Conservation (phyloP, 2,888 invertebrate species). For the Parthenolecanium corni region DNA sequence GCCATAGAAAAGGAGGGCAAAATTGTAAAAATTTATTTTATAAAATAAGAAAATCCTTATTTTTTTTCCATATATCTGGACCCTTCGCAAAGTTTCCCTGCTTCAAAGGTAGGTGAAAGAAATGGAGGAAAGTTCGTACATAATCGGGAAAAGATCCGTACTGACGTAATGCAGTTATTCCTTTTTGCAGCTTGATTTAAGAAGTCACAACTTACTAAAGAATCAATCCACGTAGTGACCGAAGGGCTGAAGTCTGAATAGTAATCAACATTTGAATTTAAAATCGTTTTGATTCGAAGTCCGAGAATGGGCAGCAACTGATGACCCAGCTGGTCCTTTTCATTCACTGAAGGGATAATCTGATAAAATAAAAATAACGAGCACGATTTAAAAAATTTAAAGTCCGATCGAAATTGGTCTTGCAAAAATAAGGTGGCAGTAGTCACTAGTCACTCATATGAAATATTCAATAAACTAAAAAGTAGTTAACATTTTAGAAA, state of each 20-base stretch:
- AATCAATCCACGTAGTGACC: conserved; percentile 62
- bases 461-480: no score
- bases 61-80: no score
- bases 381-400: neutral
- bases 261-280: conserved; percentile 42
- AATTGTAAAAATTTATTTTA: no score
- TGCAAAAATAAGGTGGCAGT: no score
- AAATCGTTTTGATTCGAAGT: conserved; percentile 58
- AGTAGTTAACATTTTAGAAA: neutral
- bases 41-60: no score
- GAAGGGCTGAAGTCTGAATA: conserved; percentile 50
- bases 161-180: neutral
- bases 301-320: conserved; percentile 70
- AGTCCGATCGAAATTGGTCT: neutral
- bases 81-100: no score
- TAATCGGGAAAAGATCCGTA: neutral
- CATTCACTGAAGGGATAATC: conserved; percentile 29
- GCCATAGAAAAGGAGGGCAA: no score
- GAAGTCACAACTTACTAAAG: conserved; percentile 39
- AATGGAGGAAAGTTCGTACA: no score
- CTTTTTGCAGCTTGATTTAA: conserved; percentile 45
- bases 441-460: no score
- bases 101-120: no score
- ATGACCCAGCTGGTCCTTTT: conserved; percentile 44
- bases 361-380: conserved; percentile 26